Percentiles rank a stretch among this genome's conserved stretches.
Evolutionary conservation across 2,888 invertebrate genomes (phyloP).

Genomic region (Eristalis intricaria): DNA sequence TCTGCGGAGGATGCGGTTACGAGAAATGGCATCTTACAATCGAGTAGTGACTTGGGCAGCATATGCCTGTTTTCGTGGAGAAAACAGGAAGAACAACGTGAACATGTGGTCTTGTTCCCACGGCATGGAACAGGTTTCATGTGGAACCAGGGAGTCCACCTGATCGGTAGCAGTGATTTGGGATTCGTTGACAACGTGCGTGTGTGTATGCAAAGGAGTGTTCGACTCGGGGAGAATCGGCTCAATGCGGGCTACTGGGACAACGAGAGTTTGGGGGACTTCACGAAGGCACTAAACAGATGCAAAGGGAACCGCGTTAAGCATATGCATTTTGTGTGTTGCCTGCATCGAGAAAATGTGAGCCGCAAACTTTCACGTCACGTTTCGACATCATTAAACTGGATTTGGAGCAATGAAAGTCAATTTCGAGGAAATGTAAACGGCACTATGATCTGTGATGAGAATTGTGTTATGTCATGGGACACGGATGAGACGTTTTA

Average conservation of each 20-base stretch:
- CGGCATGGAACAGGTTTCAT: conserved; percentile 52
- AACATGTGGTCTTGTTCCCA: conserved; percentile 58
- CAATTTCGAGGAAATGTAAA: background rate
- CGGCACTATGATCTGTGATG: background rate
- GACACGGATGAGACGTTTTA: background rate
- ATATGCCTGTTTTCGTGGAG: conserved; percentile 19
- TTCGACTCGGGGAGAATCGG: background rate
- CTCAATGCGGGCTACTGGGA: conserved; percentile 23
- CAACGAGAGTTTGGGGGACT: background rate
- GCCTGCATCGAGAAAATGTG: background rate
- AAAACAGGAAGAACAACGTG: conserved; percentile 29
- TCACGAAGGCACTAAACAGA: background rate
- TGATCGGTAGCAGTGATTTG: conserved; percentile 50
- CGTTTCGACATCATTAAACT: background rate
- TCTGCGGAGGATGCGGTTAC: conserved; percentile 44
- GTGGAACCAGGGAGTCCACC: conserved; percentile 40
- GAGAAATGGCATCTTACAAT: conserved; percentile 33
- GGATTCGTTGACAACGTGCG: conserved; percentile 28
- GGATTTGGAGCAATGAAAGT: background rate
- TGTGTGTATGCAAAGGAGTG: background rate
- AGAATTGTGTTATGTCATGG: background rate
- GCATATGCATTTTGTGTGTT: background rate
- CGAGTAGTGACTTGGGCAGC: conserved; percentile 21
- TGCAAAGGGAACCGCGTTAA: background rate
- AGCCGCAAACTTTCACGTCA: background rate